Evolutionary conservation across 2,113 vertebrate species (phyloP).

Genomic region (Chionomys nivalis): DNA sequence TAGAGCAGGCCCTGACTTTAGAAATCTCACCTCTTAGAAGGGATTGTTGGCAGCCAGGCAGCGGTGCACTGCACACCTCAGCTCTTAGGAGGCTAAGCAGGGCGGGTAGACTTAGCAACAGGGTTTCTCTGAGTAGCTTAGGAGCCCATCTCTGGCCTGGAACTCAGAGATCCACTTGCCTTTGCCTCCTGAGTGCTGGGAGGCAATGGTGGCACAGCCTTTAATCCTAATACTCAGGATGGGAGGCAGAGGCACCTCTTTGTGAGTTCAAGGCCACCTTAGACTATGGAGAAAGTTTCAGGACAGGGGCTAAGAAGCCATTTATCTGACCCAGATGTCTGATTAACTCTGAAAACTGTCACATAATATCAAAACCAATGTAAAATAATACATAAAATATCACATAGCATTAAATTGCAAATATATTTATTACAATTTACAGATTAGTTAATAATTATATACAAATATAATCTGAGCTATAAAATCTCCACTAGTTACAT

Average conservation of each 20-base stretch:
- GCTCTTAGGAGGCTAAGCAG: not conserved
- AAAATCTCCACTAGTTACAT: slow-evolving; percentile 80
- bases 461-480: slow-evolving; percentile 87
- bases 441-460: slow-evolving; percentile 84
- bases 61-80: not conserved
- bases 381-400: slow-evolving; percentile 50
- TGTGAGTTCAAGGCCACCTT: no score
- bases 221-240: no score
- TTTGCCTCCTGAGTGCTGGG: not conserved
- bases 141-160: no score
- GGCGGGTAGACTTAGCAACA: not conserved
- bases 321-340: not conserved
- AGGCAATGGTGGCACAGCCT: no score
- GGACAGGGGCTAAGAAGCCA: not conserved
- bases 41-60: not conserved
- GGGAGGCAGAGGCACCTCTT: no score
- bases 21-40: not conserved
- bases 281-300: no score
- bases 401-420: slow-evolving; percentile 79
- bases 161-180: not conserved
- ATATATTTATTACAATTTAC: slow-evolving; percentile 88
- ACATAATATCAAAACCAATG: slow-evolving; percentile 1
- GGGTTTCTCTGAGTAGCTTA: not conserved
- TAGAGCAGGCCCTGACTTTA: not conserved
- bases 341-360: slow-evolving; percentile 32